These are phyloP conservation scores for Eudorcas thomsonii DNA, from an alignment of 2,113 vertebrate genomes.

Conservation along the genomic window DNA sequence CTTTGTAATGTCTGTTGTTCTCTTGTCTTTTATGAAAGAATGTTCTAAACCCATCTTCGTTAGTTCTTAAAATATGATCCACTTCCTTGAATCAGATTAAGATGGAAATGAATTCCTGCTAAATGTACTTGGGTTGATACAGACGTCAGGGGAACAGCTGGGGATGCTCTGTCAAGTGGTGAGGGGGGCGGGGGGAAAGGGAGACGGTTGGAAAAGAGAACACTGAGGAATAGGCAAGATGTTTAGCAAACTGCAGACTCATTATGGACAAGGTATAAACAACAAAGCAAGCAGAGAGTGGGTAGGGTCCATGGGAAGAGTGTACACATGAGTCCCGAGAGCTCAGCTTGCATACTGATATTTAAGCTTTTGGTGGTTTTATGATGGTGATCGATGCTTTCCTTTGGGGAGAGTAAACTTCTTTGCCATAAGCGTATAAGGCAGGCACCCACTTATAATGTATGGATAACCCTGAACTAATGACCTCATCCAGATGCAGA, in stretches of 20 bases:
- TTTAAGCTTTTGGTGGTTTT: background rate
- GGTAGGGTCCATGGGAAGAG: accelerated
- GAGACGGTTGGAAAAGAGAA: background rate
- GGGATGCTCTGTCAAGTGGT: background rate
- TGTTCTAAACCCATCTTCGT: conserved; percentile 26
- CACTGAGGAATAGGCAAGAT: background rate
- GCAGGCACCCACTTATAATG: background rate
- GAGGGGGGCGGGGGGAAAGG: background rate
- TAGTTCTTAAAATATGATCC: conserved; percentile 57
- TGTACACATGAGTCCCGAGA: accelerated
- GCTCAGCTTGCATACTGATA: accelerated
- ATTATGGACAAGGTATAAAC: background rate
- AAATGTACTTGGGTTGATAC: conserved; percentile 23
- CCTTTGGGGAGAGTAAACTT: background rate
- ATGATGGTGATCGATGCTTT: background rate
- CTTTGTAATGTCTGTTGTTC: conserved; percentile 54
- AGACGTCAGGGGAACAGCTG: conserved; percentile 59
- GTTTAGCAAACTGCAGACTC: background rate
- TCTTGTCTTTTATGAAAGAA: conserved; percentile 35
- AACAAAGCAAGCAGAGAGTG: accelerated
- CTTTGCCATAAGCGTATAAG: background rate
- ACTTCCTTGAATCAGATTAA: conserved; percentile 56
- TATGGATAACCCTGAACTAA: background rate
- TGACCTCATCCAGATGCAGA: background rate
- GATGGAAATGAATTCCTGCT: conserved; percentile 64